A percentile compares a stretch with the other conserved stretches of the same genome.
phyloP scores from a whole-genome alignment of 2,113 vertebrate species.

The Okapia johnstoni region DNA sequence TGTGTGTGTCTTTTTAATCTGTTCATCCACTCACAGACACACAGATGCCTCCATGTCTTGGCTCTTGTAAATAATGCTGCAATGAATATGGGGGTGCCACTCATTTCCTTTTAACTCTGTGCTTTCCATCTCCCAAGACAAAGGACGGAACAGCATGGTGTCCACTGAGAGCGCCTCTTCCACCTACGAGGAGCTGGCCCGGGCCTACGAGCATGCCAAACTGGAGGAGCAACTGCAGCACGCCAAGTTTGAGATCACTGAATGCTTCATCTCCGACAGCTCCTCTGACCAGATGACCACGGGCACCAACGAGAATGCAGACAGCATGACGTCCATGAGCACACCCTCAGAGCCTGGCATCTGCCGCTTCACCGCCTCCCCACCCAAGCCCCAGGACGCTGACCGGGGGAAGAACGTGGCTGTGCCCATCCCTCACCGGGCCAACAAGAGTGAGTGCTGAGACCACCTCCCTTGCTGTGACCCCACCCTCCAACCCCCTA shows the following conservation, averaged over 20 bases:
- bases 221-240: conserved; percentile 96
- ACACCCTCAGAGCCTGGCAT: conserved; percentile 88
- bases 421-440: conserved; percentile 97
- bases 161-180: conserved; percentile 96
- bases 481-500: not conserved
- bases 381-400: conserved; percentile 88
- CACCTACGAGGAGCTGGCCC: conserved; percentile 95
- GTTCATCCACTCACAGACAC: not conserved
- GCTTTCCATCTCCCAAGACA: conserved; percentile 80
- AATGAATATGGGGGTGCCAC: not conserved
- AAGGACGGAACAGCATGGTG: conserved; percentile 99
- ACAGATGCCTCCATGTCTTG: not conserved
- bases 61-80: not conserved
- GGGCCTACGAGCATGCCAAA: conserved; percentile 96
- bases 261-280: conserved; percentile 97
- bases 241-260: conserved; percentile 97
- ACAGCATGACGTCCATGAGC: conserved; percentile 98
- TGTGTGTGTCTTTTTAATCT: not conserved
- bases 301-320: conserved; percentile 93
- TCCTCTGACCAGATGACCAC: conserved; percentile 98
- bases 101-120: not conserved
- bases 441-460: conserved; percentile 90
- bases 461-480: not conserved
- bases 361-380: conserved; percentile 88
- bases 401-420: conserved; percentile 95